These are phyloP conservation scores for Gopherus flavomarginatus DNA, from an alignment of 2,113 vertebrate species.

Conservation along the genomic window DNA sequence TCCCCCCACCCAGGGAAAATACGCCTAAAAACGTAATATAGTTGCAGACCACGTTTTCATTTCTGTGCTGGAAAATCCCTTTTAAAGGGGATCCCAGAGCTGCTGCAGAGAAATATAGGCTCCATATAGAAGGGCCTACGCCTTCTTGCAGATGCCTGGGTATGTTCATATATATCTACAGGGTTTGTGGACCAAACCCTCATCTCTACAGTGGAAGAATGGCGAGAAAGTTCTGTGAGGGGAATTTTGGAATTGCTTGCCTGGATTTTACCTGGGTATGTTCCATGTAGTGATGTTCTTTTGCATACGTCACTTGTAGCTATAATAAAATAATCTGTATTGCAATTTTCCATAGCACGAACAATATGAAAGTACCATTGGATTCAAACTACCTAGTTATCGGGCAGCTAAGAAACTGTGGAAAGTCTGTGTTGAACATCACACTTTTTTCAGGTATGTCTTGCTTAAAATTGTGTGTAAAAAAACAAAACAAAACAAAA, in stretches of 20 bases:
- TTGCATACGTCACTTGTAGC: background rate
- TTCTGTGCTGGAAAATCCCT: background rate
- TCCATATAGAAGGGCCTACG: background rate
- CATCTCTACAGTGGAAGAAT: background rate
- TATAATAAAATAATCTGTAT: background rate
- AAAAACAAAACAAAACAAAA: too few relatives aligned
- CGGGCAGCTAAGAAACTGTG: slow-evolving; percentile 97
- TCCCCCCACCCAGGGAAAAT: background rate
- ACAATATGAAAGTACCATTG: slow-evolving; percentile 96
- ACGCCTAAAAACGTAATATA: background rate
- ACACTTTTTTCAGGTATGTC: slow-evolving; percentile 97
- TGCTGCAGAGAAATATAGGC: background rate
- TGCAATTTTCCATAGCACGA: slow-evolving; percentile 84
- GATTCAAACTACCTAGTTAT: slow-evolving; percentile 97
- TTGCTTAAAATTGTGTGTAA: background rate
- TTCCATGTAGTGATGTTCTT: background rate
- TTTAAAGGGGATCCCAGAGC: background rate
- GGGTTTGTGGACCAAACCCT: background rate
- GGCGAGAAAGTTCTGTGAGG: accelerated
- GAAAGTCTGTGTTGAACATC: slow-evolving; percentile 99
- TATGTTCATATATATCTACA: background rate
- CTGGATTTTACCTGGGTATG: background rate
- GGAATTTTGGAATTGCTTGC: background rate
- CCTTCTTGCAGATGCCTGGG: background rate
- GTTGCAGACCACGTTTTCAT: background rate